Evolutionary conservation across 2,888 invertebrate genomes (phyloP).

Genomic region (Esperia sulphurella): DNA sequence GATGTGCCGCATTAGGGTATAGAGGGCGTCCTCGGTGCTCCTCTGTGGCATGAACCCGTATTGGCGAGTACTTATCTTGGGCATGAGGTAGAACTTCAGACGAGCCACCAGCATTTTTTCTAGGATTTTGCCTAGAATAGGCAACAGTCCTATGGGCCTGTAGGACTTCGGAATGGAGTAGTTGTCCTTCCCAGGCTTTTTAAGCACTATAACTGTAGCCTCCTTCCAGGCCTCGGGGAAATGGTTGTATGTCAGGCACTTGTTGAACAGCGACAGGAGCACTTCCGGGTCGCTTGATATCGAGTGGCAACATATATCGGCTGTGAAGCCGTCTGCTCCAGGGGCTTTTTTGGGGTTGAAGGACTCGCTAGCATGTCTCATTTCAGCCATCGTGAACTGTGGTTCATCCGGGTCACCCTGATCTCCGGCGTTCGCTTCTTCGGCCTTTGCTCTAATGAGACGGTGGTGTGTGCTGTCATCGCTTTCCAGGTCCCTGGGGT

Average conservation of each 20-base stretch:
- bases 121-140: slow-evolving; percentile 10
- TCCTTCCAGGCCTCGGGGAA: slow-evolving; percentile 11
- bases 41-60: slow-evolving; percentile 16
- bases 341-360: slow-evolving; percentile 19
- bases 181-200: slow-evolving; percentile 7
- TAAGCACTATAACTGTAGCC: slow-evolving; percentile 2
- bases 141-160: slow-evolving; percentile 13
- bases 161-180: slow-evolving; percentile 5
- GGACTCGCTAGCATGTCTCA: background rate
- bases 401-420: slow-evolving; percentile 4
- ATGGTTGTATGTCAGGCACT: background rate
- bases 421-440: background rate
- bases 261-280: slow-evolving; percentile 2
- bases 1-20: slow-evolving; percentile 5
- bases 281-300: slow-evolving; percentile 5
- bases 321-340: slow-evolving; percentile 16
- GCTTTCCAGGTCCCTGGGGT: no score
- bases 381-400: slow-evolving; percentile 11
- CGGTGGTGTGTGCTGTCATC: no score
- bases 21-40: slow-evolving; percentile 3
- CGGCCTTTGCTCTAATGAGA: background rate
- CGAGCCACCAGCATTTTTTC: slow-evolving; percentile 11
- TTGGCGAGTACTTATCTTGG: slow-evolving; percentile 7
- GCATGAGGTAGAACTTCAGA: slow-evolving; percentile 3
- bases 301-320: slow-evolving; percentile 18